phyloP scores from a whole-genome alignment of 2,888 invertebrate species.

The Marronus borbonicus region DNA sequence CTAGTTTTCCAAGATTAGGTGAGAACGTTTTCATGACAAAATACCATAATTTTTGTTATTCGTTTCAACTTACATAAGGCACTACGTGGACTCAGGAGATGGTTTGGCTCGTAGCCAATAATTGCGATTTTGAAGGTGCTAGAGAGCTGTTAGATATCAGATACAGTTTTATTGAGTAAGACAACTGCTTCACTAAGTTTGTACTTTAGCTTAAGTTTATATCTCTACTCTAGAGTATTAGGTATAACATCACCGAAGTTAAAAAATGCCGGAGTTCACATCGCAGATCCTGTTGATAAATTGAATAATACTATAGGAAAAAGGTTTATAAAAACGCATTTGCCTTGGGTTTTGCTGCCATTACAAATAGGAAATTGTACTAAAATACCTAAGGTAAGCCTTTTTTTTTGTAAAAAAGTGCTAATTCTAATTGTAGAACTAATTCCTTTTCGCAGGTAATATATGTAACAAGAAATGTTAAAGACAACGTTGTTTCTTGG shows the following conservation, averaged over 20 bases:
- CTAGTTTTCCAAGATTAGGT: conserved; percentile 19
- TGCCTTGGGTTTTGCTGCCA: conserved; percentile 77
- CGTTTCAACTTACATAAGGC: background rate
- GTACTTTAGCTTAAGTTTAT: background rate
- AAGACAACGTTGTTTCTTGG: conserved; percentile 81
- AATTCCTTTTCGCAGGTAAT: conserved; percentile 71
- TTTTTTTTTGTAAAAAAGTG: background rate
- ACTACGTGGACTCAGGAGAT: conserved; percentile 89
- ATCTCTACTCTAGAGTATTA: background rate
- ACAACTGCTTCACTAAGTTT: background rate
- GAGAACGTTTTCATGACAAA: background rate
- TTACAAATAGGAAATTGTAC: conserved; percentile 66
- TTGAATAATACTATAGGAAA: conserved; percentile 65
- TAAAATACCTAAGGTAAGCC: conserved; percentile 65
- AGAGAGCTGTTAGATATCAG: conserved; percentile 69
- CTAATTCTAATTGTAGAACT: too few relatives aligned
- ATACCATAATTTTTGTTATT: background rate
- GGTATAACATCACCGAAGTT: too few relatives aligned
- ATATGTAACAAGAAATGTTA: conserved; percentile 81
- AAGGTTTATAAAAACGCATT: conserved; percentile 78
- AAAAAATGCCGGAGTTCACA: background rate
- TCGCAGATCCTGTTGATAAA: conserved; percentile 17
- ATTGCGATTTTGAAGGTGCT: conserved; percentile 84
- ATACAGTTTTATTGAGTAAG: conserved; percentile 53
- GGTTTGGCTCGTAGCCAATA: conserved; percentile 88